phyloP scores from a whole-genome alignment of 1,140 invertebrate species.

The Periplaneta americana region DNA sequence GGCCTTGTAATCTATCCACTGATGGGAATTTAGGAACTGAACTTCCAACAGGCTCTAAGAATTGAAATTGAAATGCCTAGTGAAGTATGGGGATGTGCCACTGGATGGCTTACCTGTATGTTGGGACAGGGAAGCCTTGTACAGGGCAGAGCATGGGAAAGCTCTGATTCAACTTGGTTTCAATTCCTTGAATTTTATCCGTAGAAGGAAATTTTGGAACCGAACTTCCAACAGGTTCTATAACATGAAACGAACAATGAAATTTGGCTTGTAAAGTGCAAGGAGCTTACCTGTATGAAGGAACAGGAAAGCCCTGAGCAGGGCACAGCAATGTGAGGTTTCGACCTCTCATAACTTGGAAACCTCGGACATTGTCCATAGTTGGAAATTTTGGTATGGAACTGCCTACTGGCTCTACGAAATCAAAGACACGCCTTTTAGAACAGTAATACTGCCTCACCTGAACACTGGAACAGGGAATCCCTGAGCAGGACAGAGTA shows the following conservation, averaged over 20 bases:
- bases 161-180: constrained; percentile 27
- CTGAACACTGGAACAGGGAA: constrained; percentile 67
- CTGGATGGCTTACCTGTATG: constrained; percentile 68
- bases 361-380: constrained; percentile 41
- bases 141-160: constrained; percentile 56
- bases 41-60: constrained; percentile 28
- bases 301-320: constrained; percentile 20
- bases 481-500: constrained; percentile 62
- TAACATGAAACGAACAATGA: constrained; percentile 27
- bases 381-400: constrained; percentile 26
- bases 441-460: constrained; percentile 35
- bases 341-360: constrained; percentile 32
- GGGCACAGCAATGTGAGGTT: constrained; percentile 28
- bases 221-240: constrained; percentile 68
- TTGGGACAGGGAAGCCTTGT: constrained; percentile 64
- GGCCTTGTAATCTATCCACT: constrained; percentile 40
- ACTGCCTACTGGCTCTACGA: constrained; percentile 29
- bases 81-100: too few species aligned
- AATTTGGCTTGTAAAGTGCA: not conserved
- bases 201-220: constrained; percentile 62
- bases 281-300: constrained; percentile 21
- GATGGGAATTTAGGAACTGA: constrained; percentile 25
- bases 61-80: not conserved
- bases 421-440: constrained; percentile 20
- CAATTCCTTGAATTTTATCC: constrained; percentile 35